Base-by-base conservation (phyloP, 2,113 vertebrate genomes). In the Anthoscopus minutus region DNA sequence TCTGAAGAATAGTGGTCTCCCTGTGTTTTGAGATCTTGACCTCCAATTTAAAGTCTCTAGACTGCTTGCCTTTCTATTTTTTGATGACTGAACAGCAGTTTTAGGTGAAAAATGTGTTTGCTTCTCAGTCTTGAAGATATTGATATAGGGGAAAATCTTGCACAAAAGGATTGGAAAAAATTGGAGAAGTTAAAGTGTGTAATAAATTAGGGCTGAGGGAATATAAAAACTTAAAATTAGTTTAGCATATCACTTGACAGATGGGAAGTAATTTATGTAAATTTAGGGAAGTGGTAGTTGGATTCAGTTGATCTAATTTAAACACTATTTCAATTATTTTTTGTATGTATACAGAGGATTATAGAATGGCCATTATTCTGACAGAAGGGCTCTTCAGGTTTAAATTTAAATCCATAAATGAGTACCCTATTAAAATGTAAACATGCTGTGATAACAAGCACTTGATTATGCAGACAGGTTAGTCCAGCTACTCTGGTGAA, bases 201-300 rank as follows among this genome's bases (percentile, higher is more conserved):
- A 93, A 92, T 91, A 70, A 96, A 94, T 91, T 76, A 86, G 60
- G 50, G 66, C 83, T 94, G 62, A 93, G 66, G 42, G 62, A 88
- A 78, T 82, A 62, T 74, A 85, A 92, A 92, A 92, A 31, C 45
- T 86, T 82, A 94, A 80, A 90, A 85, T 86, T 79, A 88, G 73
- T 93, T 96, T 95, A 94, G 44, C 78, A 94, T 56, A 93, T 69
- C 60, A 67, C 86, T 85, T 96, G 88, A 89, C 94, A 96, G 91
- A 94, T 94, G 87, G 93, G 45, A 89, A 96, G 66, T 86, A 33
- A 91, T 92, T 94, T 88, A 84, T 94, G 69, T 81, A 95, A 95
- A 96, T 94, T 85, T 89, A 96, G 89, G 70, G 79, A 93, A 96
- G 81, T 95, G 93, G 23, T 95, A 94, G 88, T 90, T 94, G 61